Percentiles rank a stretch among this genome's conserved stretches.
Conservation (phyloP, 2,113 vertebrate species). For the Montifringilla adamsi region DNA sequence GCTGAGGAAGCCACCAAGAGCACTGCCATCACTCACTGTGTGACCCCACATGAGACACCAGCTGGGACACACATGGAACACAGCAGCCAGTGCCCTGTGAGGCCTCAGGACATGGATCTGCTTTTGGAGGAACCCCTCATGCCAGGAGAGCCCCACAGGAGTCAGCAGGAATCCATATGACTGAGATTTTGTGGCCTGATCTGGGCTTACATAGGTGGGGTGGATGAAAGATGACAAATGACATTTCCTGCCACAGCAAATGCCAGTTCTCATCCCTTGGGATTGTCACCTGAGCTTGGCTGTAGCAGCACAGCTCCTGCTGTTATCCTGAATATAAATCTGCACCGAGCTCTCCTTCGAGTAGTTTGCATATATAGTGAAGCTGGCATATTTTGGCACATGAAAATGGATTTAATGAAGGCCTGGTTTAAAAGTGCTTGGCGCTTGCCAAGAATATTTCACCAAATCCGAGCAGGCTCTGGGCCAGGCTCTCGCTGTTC, state of each 20-base stretch:
- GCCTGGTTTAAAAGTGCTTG: background rate
- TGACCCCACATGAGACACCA: background rate
- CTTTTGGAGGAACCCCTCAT: background rate
- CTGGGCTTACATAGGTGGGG: background rate
- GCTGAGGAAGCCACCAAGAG: background rate
- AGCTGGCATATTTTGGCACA: background rate
- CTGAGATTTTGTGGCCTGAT: background rate
- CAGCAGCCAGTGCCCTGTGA: background rate
- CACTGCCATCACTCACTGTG: background rate
- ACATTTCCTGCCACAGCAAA: background rate
- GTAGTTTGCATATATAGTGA: background rate
- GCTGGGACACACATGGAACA: background rate
- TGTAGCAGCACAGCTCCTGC: background rate
- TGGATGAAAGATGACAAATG: background rate
- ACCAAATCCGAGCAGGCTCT: conserved; percentile 1
- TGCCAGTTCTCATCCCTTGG: background rate
- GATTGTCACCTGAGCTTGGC: background rate
- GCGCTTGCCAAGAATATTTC: conserved; percentile 52
- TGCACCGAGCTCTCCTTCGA: background rate
- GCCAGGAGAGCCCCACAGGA: background rate
- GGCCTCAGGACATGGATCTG: background rate
- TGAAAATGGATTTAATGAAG: background rate
- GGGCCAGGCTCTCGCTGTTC: conserved; percentile 1
- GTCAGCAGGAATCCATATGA: background rate
- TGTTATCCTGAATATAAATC: background rate